These are phyloP conservation scores for Hemiscyllium ocellatum DNA, from an alignment of 2,113 vertebrate species.

Conservation along the genomic window DNA sequence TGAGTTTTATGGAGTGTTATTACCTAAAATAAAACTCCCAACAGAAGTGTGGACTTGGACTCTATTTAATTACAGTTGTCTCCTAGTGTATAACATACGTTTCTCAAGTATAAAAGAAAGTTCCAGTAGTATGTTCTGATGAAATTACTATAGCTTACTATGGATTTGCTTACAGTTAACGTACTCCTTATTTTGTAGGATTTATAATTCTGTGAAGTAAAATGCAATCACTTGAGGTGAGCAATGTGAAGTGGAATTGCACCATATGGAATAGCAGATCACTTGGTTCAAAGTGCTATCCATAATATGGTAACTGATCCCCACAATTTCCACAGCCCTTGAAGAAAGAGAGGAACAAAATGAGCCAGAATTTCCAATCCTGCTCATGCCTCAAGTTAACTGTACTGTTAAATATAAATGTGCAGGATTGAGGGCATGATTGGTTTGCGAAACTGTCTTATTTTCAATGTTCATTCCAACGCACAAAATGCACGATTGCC, in stretches of 20 bases:
- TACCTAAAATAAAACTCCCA: too few relatives aligned
- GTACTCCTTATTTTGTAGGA: neutral
- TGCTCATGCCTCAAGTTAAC: neutral
- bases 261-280: neutral
- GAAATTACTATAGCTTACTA: neutral
- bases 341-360: neutral
- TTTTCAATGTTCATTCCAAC: neutral
- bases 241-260: neutral
- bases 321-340: neutral
- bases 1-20: too few relatives aligned
- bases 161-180: neutral
- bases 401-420: neutral
- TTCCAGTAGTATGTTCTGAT: neutral
- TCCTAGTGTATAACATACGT: too few relatives aligned
- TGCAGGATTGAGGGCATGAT: neutral
- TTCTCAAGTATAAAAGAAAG: too few relatives aligned
- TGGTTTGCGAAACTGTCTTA: neutral
- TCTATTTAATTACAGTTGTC: too few relatives aligned
- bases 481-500: neutral
- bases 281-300: too few relatives aligned
- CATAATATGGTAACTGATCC: too few relatives aligned
- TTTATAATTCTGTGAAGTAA: neutral
- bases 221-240: neutral
- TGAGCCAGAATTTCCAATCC: neutral
- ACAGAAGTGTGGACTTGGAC: too few relatives aligned